Evolutionary conservation across 2,113 vertebrate species (phyloP).

Genomic region (Tachysurus fulvidraco): DNA sequence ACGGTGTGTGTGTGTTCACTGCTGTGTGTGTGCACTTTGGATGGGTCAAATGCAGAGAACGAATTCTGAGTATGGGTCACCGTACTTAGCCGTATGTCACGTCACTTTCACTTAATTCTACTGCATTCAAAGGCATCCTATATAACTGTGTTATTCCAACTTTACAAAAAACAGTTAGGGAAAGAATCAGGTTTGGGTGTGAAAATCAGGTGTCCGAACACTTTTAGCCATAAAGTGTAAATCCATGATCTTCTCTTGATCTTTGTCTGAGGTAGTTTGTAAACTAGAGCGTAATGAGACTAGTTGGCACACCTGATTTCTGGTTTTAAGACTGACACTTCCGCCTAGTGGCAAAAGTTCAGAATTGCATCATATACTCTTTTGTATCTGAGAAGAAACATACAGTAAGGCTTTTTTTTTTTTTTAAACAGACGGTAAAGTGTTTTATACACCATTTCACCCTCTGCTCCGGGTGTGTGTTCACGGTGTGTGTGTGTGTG

Average conservation of each 20-base stretch:
- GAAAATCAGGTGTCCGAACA: not conserved
- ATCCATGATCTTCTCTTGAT: not conserved
- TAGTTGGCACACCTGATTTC: not conserved
- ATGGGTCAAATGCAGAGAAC: too few relatives aligned
- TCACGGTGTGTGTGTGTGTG: too few relatives aligned
- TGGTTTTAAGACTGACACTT: conserved; percentile 58
- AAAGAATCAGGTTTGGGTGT: not conserved
- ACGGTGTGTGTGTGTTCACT: too few relatives aligned
- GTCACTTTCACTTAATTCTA: too few relatives aligned
- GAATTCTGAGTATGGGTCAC: too few relatives aligned
- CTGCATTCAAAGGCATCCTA: not conserved
- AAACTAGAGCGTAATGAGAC: not conserved
- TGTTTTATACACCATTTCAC: too few relatives aligned
- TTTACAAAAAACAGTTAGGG: not conserved
- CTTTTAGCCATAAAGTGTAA: not conserved
- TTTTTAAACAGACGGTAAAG: not conserved
- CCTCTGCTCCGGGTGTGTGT: too few relatives aligned
- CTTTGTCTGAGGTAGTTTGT: not conserved
- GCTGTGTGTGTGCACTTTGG: too few relatives aligned
- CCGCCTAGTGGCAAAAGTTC: conserved; percentile 61
- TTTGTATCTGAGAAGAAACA: too few relatives aligned
- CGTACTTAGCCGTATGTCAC: too few relatives aligned
- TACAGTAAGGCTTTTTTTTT: not conserved
- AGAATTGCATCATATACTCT: not conserved
- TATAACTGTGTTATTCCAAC: not conserved